Base-by-base conservation (phyloP, 37 sponge, comb jelly and placozoan species). In the Spongilla lacustris region DNA sequence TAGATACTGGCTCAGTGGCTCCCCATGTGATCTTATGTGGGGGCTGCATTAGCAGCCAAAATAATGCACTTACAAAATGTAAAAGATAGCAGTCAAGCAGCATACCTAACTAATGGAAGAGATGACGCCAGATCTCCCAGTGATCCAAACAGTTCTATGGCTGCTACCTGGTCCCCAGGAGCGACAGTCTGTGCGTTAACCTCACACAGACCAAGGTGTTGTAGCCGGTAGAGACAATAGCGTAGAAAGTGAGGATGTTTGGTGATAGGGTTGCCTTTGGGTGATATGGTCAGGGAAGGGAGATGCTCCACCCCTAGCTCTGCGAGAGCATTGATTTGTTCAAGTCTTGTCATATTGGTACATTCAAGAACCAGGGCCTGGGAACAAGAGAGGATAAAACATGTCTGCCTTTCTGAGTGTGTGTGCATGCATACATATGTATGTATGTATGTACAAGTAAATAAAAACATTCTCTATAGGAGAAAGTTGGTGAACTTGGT, bases 241-340 rank as follows among this genome's bases (percentile, higher is more conserved):
- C 70, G 68, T 36, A 71, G 71, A 83, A 91, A 97, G 49, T 85
- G 81, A 25, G 87, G 76, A 67, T 89, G 84, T 26, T 34, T 49
- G 50, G 95, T 94, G 83, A 97, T 68, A 41, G 95, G 91, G 84
- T 97, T 97, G 68, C 98, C 98, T 25, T 75, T 83, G 22, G 85
- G 73, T n/a, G 89, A 73, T 74, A 97, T 77, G 74, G 77, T 84
- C 37, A 97, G 75, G 14, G 88, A 80, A 73, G 83, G 69, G n/a
- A 97, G 91, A 11, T 58, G 58, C 80, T 76, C 50, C 49, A 80
- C 22, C 86, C 75, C 25, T 36, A 73, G 66, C 49, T 73, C 75
- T 2, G 93, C 76, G 9, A 95, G 92, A 25, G 87, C 78, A 78
- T 93, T 93, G 75, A 96, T 50, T 72, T 96, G 94, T 26, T 82